phyloP scores from a whole-genome alignment of 2,888 invertebrate genomes.

The Scaptomyza polygonia region DNA sequence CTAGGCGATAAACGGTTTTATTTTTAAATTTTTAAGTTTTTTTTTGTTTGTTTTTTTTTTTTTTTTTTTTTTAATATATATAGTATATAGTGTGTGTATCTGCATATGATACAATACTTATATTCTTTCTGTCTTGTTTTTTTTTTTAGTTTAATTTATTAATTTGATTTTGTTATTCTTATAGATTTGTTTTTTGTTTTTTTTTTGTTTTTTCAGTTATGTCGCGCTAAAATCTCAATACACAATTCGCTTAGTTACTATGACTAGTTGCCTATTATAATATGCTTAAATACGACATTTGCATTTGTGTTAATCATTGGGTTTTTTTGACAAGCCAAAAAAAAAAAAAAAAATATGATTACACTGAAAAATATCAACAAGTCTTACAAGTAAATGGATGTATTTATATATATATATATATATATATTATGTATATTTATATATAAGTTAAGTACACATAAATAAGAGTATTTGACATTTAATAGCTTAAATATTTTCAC shows the following conservation, averaged over 20 bases:
- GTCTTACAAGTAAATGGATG: conserved; percentile 58
- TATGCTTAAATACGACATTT: conserved; percentile 28
- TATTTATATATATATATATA: conserved; percentile 18
- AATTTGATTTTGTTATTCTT: conserved; percentile 11
- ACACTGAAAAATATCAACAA: conserved; percentile 73
- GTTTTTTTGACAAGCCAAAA: conserved; percentile 8
- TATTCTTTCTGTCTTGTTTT: not conserved
- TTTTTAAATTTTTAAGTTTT: not conserved
- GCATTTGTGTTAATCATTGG: conserved; percentile 24
- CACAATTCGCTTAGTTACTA: conserved; percentile 67
- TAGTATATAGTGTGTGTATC: conserved; percentile 45
- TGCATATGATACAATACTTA: conserved; percentile 46
- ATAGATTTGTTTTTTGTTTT: conserved; percentile 5
- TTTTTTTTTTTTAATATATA: conserved; percentile 8
- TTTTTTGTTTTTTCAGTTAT: conserved; percentile 30
- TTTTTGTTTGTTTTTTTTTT: conserved; percentile 1
- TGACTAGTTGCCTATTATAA: conserved; percentile 67
- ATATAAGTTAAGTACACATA: conserved; percentile 22
- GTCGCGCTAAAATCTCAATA: conserved; percentile 71
- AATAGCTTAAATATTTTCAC: conserved; percentile 33
- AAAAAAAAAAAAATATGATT: conserved; percentile 57
- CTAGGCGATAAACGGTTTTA: conserved; percentile 20
- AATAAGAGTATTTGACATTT: conserved; percentile 32
- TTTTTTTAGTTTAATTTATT: no score
- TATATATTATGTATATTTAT: conserved; percentile 4